A percentile compares a stretch with the other conserved stretches of the same genome.
Evolutionary conservation across 2,888 invertebrate species (phyloP).

Genomic region (Caenorhabditis afra): DNA sequence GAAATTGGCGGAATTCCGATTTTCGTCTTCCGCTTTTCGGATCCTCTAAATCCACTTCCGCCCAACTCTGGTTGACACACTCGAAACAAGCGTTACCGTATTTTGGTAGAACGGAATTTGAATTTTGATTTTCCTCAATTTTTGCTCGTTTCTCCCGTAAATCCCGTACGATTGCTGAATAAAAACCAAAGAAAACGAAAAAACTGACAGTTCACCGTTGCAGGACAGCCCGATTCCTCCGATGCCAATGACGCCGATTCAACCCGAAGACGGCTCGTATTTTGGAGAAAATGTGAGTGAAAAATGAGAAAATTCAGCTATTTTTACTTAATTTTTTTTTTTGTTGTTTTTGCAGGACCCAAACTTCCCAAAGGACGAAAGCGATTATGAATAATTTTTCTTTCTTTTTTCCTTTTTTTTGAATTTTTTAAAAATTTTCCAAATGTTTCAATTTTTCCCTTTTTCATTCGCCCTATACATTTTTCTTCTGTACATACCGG

Average conservation of each 20-base stretch:
- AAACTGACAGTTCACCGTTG: too few species aligned
- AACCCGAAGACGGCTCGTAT: slow-evolving; percentile 44
- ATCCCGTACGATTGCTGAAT: too few species aligned
- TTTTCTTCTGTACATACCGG: not conserved
- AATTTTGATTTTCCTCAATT: too few species aligned
- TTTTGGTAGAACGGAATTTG: too few species aligned
- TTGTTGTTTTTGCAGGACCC: slow-evolving; percentile 21
- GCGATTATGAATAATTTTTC: slow-evolving; percentile 35
- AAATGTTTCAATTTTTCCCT: too few species aligned
- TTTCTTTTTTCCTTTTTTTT: not conserved
- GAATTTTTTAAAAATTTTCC: not conserved
- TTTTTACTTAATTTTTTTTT: not conserved
- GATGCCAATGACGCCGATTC: slow-evolving; percentile 50
- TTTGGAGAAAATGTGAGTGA: slow-evolving; percentile 46
- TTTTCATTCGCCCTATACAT: not conserved
- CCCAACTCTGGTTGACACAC: too few species aligned
- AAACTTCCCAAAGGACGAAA: slow-evolving; percentile 22
- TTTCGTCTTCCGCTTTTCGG: too few species aligned
- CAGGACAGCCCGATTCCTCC: slow-evolving; percentile 49
- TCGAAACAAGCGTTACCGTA: too few species aligned
- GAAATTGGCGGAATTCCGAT: too few species aligned
- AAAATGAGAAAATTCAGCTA: not conserved
- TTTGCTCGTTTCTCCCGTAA: too few species aligned
- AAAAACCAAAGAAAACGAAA: too few species aligned
- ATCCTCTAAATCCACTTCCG: too few species aligned